phyloP scores from a whole-genome alignment of 2,888 invertebrate genomes.

The Conus canariensis region DNA sequence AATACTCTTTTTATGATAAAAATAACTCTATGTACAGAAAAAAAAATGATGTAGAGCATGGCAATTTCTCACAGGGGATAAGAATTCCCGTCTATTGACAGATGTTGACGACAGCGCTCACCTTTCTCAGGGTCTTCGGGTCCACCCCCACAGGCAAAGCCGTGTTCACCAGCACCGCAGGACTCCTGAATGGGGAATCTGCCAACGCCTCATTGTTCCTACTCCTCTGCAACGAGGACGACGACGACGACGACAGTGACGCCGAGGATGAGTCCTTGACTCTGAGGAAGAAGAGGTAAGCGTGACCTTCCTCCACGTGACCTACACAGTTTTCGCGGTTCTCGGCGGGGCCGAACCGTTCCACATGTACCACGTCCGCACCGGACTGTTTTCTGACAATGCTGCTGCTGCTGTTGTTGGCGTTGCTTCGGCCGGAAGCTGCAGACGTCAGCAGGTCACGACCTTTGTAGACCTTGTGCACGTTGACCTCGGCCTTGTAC shows the following conservation, averaged over 20 bases:
- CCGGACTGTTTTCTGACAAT: neutral
- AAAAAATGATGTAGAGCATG: neutral
- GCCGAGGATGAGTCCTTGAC: neutral
- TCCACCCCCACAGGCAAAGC: slow-evolving; percentile 34
- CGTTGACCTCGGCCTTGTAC: slow-evolving; percentile 38
- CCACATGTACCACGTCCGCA: slow-evolving; percentile 2
- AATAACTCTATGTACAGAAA: too few relatives aligned
- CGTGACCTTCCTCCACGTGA: neutral
- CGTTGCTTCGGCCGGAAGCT: neutral
- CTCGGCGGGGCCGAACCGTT: slow-evolving; percentile 35
- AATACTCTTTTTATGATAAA: too few relatives aligned
- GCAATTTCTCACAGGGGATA: neutral
- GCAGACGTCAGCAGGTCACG: slow-evolving; percentile 15
- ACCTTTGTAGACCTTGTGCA: slow-evolving; percentile 38
- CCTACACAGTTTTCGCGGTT: slow-evolving; percentile 27
- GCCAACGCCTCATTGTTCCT: neutral
- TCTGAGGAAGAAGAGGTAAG: slow-evolving; percentile 34
- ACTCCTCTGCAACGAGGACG: neutral
- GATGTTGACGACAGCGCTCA: neutral
- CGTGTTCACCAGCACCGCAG: slow-evolving; percentile 17
- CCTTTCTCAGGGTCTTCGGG: slow-evolving; percentile 28
- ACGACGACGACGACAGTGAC: neutral
- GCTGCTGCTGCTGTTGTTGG: neutral
- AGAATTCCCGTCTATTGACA: neutral
- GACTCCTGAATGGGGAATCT: neutral